Base-by-base conservation (phyloP, 2,888 invertebrate species). In the Phengaris alcon region DNA sequence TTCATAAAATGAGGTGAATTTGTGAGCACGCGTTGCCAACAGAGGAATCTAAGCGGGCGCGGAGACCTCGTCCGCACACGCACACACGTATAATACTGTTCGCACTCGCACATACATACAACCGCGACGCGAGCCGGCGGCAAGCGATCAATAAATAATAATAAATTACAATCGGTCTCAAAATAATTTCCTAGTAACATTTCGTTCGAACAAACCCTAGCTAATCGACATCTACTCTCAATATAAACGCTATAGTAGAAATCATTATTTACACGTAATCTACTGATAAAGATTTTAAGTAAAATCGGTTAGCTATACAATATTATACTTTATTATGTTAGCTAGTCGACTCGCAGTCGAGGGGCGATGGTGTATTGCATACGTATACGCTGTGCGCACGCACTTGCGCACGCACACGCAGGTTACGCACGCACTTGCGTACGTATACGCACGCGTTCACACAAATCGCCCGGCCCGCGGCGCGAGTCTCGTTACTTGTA, bases 181-280 rank as follows among this genome's bases (percentile, higher is more conserved):
- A 81, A 87, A 83, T 84, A 84, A 86, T 75, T 70, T 85, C 85
- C 82, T 84, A 88, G 87, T 84, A 88, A 86, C 84, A 83, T 87
- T 86, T 88, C 85, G 86, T 89, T 88, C 90, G 92, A 92, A 93
- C 92, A 91, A 91, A 90, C 91, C 90, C 91, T 92, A 93, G 88
- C 90, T 92, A 93, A 85, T 87, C 90, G 75, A 91, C 90, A 88
- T 89, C 90, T 91, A 92, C 86, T 84, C 81, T 85, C 83, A 84
- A 88, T 91, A 91, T 84, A 90, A 90, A 90, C 87, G 86, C 86
- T 88, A 88, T 84, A 79, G 69, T 83, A 84, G 85, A 87, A 87
- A 87, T 85, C 82, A 83, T 85, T 82, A 90, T 90, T 86, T 90
- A 90, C 90, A 90, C 85, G 83, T 84, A 88, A 80, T 85, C 86